Evolutionary conservation across 2,797 vertebrate species (phyloP).

Genomic region (Enteromius anoplus): DNA sequence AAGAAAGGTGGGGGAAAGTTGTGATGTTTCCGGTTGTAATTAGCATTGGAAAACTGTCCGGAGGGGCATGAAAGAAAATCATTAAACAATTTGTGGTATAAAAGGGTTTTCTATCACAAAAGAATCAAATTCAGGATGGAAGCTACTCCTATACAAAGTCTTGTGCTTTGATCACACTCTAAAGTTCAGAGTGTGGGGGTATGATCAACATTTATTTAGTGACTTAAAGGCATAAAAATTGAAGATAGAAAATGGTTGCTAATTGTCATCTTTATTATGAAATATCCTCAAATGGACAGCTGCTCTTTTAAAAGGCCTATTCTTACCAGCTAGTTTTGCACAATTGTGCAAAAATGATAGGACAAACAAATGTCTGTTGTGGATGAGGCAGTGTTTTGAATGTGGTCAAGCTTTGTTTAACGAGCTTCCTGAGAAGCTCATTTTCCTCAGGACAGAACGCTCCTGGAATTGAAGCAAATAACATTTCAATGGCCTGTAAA

Average conservation of each 20-base stretch:
- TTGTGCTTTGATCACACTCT: background rate
- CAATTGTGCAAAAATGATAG: constrained; percentile 66
- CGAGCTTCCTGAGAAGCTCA: constrained; percentile 71
- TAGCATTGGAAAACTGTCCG: background rate
- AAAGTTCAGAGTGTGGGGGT: background rate
- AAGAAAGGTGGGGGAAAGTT: background rate
- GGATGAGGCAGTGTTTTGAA: constrained; percentile 73
- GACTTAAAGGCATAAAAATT: too few relatives aligned
- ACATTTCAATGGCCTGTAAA: constrained; percentile 73
- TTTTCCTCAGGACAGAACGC: constrained; percentile 69
- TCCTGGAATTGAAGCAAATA: constrained; percentile 67
- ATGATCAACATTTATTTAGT: background rate
- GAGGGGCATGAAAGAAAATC: background rate
- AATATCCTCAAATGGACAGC: constrained; percentile 70
- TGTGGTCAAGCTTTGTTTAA: constrained; percentile 77
- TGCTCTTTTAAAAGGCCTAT: constrained; percentile 71
- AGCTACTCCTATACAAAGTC: background rate
- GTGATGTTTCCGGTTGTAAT: background rate
- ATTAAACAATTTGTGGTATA: background rate
- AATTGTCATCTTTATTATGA: constrained; percentile 49
- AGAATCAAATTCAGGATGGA: background rate
- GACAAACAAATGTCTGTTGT: constrained; percentile 82
- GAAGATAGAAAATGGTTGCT: background rate
- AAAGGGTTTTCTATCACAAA: background rate
- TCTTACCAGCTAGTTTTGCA: constrained; percentile 67